Base-by-base conservation (phyloP, 2,888 invertebrate genomes). In the Oscheius sp. region DNA sequence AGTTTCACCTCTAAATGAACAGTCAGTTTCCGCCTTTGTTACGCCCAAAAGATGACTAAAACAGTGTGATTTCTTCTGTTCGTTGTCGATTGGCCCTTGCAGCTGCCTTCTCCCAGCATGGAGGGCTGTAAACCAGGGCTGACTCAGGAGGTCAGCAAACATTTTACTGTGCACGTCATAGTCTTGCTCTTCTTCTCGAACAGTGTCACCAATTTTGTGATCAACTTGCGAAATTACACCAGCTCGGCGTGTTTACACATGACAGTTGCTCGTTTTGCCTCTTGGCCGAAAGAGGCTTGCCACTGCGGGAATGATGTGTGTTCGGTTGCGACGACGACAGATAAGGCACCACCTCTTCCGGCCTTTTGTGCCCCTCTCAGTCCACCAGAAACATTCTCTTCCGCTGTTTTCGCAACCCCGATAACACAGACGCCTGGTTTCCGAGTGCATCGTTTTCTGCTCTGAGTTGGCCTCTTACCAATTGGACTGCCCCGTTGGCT, bases 141-240 rank as follows among this genome's bases (percentile, higher is more conserved):
- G 13, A 27, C n/a, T 58, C 58, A 35, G 13, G 23, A 6, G 25
- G n/a, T 29, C 58, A 13, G 58, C 58, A 58, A 58, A 58, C 58
- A 58, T 58, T 58, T 58, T 58, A 25, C 35, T 27, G 7, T 27
- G 29, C 58, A 58, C 58, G 58, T 58, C 58, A 58, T 58, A 13
- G n/a, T 49, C 49, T 49, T 5, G 13, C 3, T 35, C 25, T 21
- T 18, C 18, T 53, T 16, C 21, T 25, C 53, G 49, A 21, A 18
- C 49, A 5, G 49, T 49, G 21, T 23, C 29, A 27, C 27, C 58
- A n/a, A 58, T 7, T 59, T 63, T 46, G 46, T 64, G 45, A 45
- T n/a, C 46, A 64, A 64, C 46, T 64, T 64, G 25, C 64, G 43
- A 64, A 46, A 49, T 64, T 23, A 49, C 64, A 61, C 16, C 43